Evolutionary conservation across 2,888 invertebrate species (phyloP).

Genomic region (Metopia argyrocephala): DNA sequence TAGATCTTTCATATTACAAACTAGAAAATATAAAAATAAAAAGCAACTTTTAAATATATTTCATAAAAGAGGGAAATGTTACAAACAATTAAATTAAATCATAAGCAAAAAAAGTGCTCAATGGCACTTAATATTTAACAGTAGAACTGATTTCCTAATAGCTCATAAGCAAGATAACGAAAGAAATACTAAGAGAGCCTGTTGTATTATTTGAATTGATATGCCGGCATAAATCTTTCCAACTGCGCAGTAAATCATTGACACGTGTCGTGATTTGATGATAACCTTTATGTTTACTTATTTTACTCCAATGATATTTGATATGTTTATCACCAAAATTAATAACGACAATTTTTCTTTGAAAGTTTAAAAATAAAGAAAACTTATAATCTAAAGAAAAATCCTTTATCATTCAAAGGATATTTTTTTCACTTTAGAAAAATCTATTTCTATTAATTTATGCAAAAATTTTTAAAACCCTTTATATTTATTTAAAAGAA

Average conservation of each 20-base stretch:
- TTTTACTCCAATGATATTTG: conserved; percentile 29
- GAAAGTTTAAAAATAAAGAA: not conserved
- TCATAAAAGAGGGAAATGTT: too few species aligned
- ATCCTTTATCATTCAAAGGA: not conserved
- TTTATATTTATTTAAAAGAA: not conserved
- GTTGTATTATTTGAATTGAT: conserved; percentile 1
- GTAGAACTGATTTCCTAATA: conserved; percentile 11
- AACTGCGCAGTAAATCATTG: not conserved
- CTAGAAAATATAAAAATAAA: too few species aligned
- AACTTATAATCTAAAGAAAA: too few species aligned
- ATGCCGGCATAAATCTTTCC: conserved; percentile 26
- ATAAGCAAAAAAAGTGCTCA: not conserved
- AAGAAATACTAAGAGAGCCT: not conserved
- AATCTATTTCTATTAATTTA: not conserved
- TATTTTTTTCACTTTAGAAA: too few species aligned
- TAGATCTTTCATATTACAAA: too few species aligned
- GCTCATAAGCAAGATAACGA: not conserved
- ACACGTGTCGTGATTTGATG: conserved; percentile 28
- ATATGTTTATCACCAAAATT: conserved; percentile 54
- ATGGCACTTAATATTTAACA: conserved; percentile 8
- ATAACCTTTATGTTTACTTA: conserved; percentile 2
- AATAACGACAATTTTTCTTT: conserved; percentile 53
- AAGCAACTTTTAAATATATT: too few species aligned
- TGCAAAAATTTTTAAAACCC: not conserved
- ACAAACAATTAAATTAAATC: not conserved